phyloP scores from a whole-genome alignment of 53 echinoderm and acorn worm genomes.

The Patiria pectinifera region DNA sequence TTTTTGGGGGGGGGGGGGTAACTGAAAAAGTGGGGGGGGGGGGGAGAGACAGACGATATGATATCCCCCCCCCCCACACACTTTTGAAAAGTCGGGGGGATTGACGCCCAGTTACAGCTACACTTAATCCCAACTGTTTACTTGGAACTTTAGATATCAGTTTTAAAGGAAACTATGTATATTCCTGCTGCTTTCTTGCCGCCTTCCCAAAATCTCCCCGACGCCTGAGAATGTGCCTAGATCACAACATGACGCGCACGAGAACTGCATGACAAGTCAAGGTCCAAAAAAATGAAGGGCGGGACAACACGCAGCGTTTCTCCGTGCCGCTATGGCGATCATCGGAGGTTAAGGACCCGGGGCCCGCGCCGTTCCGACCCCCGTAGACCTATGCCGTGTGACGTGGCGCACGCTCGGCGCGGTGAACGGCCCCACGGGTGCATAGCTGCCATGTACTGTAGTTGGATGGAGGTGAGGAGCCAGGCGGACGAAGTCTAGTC shows the following conservation, averaged over 20 bases:
- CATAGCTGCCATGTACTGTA: background rate
- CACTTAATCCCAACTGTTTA: too few relatives aligned
- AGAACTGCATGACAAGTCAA: conserved; percentile 3
- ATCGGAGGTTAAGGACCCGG: conserved; percentile 29
- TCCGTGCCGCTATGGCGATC: conserved; percentile 53
- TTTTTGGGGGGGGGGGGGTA: background rate
- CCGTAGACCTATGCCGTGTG: background rate
- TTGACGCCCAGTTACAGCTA: too few relatives aligned
- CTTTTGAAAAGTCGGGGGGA: too few relatives aligned
- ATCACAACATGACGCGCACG: background rate
- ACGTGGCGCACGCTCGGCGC: too few relatives aligned
- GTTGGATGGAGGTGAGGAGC: background rate
- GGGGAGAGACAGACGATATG: too few relatives aligned
- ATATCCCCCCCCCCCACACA: too few relatives aligned
- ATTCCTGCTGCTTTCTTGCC: too few relatives aligned
- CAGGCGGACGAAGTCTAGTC: background rate
- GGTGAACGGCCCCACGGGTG: background rate
- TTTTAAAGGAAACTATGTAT: too few relatives aligned
- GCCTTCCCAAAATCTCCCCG: background rate
- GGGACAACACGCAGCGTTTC: conserved; percentile 37
- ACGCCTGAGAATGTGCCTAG: background rate
- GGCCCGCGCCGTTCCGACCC: conserved; percentile 1
- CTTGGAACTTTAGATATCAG: too few relatives aligned
- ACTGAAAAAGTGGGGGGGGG: too few relatives aligned
- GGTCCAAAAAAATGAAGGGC: background rate